A percentile compares a stretch with the other conserved stretches of the same genome.
phyloP scores from a whole-genome alignment of 64 coral and sea anemone species.

The Dendrophyllia cribrosa region DNA sequence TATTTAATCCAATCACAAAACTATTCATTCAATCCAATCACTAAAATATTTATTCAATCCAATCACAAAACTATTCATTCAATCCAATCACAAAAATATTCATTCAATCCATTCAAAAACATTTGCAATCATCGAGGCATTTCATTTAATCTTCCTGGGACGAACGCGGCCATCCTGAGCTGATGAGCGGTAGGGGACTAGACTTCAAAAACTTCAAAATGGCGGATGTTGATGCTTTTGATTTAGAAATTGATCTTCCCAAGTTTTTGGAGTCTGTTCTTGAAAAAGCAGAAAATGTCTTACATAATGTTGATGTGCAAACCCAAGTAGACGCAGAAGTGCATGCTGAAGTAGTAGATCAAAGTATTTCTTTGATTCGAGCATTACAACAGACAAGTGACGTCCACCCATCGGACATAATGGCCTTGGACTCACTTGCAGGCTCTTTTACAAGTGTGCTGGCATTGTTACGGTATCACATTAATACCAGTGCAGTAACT shows the following conservation, averaged over 20 bases:
- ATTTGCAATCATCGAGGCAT: too few relatives aligned
- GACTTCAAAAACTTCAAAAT: constrained; percentile 34
- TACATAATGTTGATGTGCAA: constrained; percentile 52
- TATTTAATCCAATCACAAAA: too few relatives aligned
- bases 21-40: too few relatives aligned
- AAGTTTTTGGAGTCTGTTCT: constrained; percentile 53
- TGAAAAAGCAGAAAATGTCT: constrained; percentile 49
- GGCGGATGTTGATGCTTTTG: constrained; percentile 48
- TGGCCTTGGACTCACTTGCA: constrained; percentile 43
- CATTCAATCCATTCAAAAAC: too few relatives aligned
- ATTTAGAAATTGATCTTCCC: constrained; percentile 48
- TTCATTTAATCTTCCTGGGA: too few relatives aligned
- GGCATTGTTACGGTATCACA: constrained; percentile 45
- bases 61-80: too few relatives aligned
- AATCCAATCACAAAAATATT: too few relatives aligned
- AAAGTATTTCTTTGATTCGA: neutral
- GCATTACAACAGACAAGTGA: constrained; percentile 36
- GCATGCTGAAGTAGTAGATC: neutral
- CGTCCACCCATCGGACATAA: constrained; percentile 17
- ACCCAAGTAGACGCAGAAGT: constrained; percentile 1
- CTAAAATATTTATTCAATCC: too few relatives aligned
- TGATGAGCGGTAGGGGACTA: neutral
- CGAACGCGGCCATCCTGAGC: too few relatives aligned
- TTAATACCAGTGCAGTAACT: constrained; percentile 21
- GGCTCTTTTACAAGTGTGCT: constrained; percentile 27